Conservation (phyloP, 30 jellyfish, hydroid and myxozoan genomes). For the Euphysa ruthae region DNA sequence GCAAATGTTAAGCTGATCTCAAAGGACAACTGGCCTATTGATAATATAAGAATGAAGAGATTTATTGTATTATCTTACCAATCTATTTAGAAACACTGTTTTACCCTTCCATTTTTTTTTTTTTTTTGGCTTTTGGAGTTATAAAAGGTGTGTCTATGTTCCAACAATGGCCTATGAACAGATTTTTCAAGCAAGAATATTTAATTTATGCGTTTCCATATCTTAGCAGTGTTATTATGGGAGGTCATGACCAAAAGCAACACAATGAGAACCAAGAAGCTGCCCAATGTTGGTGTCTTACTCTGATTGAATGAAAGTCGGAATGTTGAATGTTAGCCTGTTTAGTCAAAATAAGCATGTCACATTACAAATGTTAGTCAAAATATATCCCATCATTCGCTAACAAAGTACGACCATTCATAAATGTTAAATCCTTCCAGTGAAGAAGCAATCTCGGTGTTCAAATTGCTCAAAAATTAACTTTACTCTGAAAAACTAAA, state of each 20-base stretch:
- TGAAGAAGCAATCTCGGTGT: conserved; percentile 7
- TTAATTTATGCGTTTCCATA: conserved; percentile 38
- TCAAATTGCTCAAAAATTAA: neutral
- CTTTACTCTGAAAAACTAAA: neutral
- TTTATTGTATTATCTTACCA: too few relatives aligned
- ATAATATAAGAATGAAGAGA: too few relatives aligned
- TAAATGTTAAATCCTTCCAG: neutral
- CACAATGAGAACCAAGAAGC: conserved; percentile 39
- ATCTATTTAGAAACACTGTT: too few relatives aligned
- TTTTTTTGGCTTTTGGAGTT: conserved; percentile 50
- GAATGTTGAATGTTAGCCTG: neutral
- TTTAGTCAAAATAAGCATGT: conserved; percentile 18
- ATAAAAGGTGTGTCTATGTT: conserved; percentile 44
- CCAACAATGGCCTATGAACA: conserved; percentile 27
- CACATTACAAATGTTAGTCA: conserved; percentile 18
- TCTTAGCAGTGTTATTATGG: conserved; percentile 27
- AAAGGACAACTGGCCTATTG: too few relatives aligned
- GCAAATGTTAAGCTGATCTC: too few relatives aligned
- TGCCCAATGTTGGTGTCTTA: conserved; percentile 1
- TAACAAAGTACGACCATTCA: conserved; percentile 28
- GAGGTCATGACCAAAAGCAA: conserved; percentile 27
- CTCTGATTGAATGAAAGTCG: neutral
- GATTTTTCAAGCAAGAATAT: conserved; percentile 16
- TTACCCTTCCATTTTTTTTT: too few relatives aligned
- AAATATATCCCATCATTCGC: conserved; percentile 20